phyloP scores from a whole-genome alignment of 2,888 invertebrate genomes.

The Xestia rhomboidea region DNA sequence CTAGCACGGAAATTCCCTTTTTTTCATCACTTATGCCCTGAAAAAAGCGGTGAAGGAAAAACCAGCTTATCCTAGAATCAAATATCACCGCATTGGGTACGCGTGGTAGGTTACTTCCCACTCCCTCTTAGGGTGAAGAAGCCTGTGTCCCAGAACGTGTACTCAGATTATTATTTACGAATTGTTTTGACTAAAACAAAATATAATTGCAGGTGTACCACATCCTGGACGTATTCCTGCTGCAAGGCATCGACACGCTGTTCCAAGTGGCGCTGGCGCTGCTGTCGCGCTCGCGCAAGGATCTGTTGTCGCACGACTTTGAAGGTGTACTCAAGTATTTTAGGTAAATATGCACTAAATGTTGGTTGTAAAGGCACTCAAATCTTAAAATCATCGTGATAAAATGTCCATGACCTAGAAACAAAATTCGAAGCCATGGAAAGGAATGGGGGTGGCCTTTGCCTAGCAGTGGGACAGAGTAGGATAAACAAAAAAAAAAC shows the following conservation, averaged over 20 bases:
- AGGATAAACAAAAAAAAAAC: too few relatives aligned
- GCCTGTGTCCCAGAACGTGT: background rate
- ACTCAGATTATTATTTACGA: background rate
- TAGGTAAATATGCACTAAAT: constrained; percentile 91
- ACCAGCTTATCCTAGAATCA: background rate
- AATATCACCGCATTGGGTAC: background rate
- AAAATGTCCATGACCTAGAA: too few relatives aligned
- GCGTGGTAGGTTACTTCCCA: background rate
- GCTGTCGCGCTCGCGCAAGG: constrained; percentile 97
- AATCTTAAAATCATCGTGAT: too few relatives aligned
- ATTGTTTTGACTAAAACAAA: background rate
- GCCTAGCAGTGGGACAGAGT: too few relatives aligned
- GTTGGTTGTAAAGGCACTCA: too few relatives aligned
- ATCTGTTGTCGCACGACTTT: constrained; percentile 97
- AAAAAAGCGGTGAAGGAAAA: background rate
- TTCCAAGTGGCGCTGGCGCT: constrained; percentile 99
- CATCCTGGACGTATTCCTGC: constrained; percentile 98
- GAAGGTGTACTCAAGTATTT: constrained; percentile 99
- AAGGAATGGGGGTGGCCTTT: too few relatives aligned
- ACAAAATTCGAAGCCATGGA: too few relatives aligned
- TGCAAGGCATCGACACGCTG: constrained; percentile 98
- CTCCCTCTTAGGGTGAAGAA: background rate
- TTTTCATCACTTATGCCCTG: background rate
- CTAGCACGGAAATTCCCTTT: background rate
- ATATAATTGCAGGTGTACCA: constrained; percentile 93